Conservation (phyloP, 2,113 vertebrate genomes). For the Phoenicopterus ruber region DNA sequence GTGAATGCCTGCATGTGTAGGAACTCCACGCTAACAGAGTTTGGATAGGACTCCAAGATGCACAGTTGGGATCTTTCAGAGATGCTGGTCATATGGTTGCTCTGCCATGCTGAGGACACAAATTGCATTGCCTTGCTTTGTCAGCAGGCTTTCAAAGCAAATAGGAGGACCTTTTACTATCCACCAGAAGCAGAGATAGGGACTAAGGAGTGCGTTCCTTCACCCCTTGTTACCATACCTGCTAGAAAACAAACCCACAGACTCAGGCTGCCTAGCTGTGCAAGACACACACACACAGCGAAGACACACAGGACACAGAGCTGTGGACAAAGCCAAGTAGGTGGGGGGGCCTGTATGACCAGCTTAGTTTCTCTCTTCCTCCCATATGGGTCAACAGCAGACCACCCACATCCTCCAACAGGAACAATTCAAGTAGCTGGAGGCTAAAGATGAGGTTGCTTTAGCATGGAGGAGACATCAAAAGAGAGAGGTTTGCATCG, state of each 20-base stretch:
- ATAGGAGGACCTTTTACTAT: neutral
- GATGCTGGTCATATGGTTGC: neutral
- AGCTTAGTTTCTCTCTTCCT: neutral
- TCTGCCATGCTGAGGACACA: neutral
- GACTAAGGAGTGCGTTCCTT: neutral
- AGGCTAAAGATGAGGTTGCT: neutral
- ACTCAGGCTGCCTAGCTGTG: neutral
- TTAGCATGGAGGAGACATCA: neutral
- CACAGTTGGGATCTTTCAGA: neutral
- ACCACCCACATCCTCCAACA: neutral
- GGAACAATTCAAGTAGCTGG: neutral
- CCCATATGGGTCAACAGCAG: neutral
- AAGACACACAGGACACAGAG: neutral
- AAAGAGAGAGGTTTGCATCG: neutral
- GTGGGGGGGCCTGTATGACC: neutral
- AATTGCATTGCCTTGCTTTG: neutral
- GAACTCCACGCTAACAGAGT: neutral
- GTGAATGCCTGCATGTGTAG: neutral
- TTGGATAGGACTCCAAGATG: neutral
- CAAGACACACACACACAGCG: fast-evolving
- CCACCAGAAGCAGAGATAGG: neutral
- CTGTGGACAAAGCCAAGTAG: neutral
- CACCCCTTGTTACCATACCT: neutral
- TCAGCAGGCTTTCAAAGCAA: neutral
- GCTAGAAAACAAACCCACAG: neutral